These are phyloP conservation scores for Eristalis tenax DNA, from an alignment of 2,888 invertebrate species.

Conservation along the genomic window DNA sequence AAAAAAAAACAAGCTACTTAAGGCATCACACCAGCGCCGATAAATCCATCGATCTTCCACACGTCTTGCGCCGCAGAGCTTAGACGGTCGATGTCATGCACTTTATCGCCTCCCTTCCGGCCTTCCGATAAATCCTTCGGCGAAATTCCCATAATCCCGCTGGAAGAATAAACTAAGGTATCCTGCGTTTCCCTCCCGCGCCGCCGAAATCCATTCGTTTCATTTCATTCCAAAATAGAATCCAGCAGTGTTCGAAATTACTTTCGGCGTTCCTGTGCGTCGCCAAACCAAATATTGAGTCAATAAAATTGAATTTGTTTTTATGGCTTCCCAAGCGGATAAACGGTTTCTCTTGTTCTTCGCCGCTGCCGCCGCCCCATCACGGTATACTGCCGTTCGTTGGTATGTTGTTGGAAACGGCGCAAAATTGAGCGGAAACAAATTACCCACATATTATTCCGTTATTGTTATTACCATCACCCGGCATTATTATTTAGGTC, in stretches of 20 bases:
- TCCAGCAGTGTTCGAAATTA: conserved; percentile 22
- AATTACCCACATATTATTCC: conserved; percentile 65
- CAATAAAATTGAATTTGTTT: conserved; percentile 63
- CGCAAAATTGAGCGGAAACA: conserved; percentile 60
- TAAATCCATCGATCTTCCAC: not conserved
- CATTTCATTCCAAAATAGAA: conserved; percentile 8
- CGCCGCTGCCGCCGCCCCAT: not conserved
- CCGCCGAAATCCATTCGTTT: not conserved
- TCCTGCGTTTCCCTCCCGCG: not conserved
- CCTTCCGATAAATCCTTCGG: not conserved
- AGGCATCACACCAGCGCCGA: not conserved
- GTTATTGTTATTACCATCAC: conserved; percentile 63
- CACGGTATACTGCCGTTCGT: not conserved
- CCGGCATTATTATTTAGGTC: conserved; percentile 54
- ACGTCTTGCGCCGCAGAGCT: not conserved
- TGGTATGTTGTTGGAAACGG: not conserved
- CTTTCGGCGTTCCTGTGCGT: conserved; percentile 36
- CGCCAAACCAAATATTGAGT: conserved; percentile 56
- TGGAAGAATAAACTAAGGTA: not conserved
- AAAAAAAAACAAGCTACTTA: not conserved
- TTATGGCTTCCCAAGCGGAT: conserved; percentile 58
- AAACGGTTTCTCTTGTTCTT: conserved; percentile 39
- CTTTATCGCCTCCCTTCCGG: not conserved
- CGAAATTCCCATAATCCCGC: not conserved
- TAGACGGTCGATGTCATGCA: not conserved